phyloP scores from a whole-genome alignment of 2,113 vertebrate genomes.

The Sorex araneus region DNA sequence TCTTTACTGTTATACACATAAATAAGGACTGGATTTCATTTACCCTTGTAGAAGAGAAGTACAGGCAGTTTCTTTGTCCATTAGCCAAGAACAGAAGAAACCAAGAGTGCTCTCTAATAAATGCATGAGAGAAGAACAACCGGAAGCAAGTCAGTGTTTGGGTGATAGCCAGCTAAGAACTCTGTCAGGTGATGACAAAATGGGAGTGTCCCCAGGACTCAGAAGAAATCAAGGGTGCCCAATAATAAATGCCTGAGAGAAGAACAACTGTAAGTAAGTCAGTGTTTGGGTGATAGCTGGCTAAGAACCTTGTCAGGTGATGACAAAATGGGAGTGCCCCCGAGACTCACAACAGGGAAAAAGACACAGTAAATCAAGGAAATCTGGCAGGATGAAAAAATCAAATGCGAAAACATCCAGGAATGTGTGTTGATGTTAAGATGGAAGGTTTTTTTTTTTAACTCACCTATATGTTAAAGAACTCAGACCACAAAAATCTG shows the following conservation, averaged over 20 bases:
- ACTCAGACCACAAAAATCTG: not conserved
- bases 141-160: not conserved
- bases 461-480: no score
- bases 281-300: no score
- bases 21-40: not conserved
- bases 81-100: slow-evolving; percentile 12
- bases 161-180: not conserved
- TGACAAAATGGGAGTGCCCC: no score
- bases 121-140: slow-evolving; percentile 18
- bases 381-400: not conserved
- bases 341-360: no score
- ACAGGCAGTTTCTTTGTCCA: not conserved
- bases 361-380: not conserved
- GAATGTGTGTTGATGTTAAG: no score
- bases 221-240: no score
- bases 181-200: not conserved
- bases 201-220: not conserved
- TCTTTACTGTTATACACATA: not conserved
- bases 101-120: not conserved
- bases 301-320: no score
- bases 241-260: no score
- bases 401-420: not conserved
- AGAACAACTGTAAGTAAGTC: no score
- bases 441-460: no score
- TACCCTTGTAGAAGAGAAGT: slow-evolving; percentile 2